Base-by-base conservation (phyloP, 2,888 invertebrate genomes). In the Ceraclea dissimilis region DNA sequence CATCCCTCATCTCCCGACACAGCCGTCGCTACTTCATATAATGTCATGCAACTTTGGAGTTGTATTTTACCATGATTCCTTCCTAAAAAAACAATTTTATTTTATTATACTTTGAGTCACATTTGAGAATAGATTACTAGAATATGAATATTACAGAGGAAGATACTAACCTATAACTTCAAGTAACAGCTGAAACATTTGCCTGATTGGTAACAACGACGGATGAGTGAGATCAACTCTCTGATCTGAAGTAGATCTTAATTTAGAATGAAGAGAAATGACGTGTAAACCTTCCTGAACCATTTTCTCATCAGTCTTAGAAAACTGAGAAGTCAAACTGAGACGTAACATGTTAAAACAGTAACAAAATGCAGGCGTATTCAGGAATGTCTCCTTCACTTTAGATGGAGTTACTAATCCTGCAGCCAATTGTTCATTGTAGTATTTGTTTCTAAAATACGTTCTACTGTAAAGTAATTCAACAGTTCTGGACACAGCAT, bases 331-430 rank as follows among this genome's bases (percentile, higher is more conserved):
- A 8, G 76, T 65, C 46, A 83, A 65, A 63, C 85, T 82, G 54
- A 79, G 75, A 65, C 83, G 84, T 2, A 95, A 70, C 64, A 94
- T 79, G 13, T 89, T 87, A 70, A 93, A 94, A 11, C 83, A 78
- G 67, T 89, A 95, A 65, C 88, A 86, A 73, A 93, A 92, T 0
- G 87, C 86, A 1, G 92, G 85, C 1, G 87, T 86, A 1, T 80
- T 79, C 63, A 88, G 79, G 46, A 46, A 19, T 46, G 46, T 19
- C 10, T 46, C 46, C 2, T 46, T 17, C n/a, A 39, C 16, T 18
- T 47, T 22, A 47, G 46, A 19, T 44, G 43, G 22, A 48, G 13
- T 22, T 53, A 44, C 5, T 17, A 26, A 17, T 47, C 53, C 31
- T 16, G 39, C 13, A 39, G 4, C 2, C 39, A 39, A n/a, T 13